Percentiles rank a stretch among this genome's conserved stretches.
Evolutionary conservation across 23 tunicate genomes (phyloP).

Genomic region (Pegea sp.): DNA sequence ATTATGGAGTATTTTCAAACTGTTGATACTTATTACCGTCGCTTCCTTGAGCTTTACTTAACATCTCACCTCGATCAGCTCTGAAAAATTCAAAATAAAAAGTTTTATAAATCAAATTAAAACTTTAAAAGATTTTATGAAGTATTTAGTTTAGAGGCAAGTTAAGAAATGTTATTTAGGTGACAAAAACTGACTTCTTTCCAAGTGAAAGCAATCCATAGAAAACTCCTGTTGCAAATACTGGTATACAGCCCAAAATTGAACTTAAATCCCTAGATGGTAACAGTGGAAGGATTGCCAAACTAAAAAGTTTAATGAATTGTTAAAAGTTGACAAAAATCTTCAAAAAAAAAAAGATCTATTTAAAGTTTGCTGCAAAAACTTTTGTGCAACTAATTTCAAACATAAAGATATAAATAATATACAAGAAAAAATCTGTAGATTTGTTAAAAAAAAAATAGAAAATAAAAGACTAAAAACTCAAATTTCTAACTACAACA

Average conservation of each 20-base stretch:
- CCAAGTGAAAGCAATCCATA: constrained; percentile 88
- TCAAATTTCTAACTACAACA: no score
- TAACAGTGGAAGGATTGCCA: constrained; percentile 1
- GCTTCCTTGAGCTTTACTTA: neutral
- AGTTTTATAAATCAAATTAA: no score
- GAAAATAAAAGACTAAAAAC: no score
- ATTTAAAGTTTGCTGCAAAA: no score
- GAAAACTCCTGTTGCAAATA: constrained; percentile 85
- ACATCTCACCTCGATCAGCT: constrained; percentile 1
- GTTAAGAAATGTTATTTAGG: no score
- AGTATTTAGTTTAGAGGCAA: no score
- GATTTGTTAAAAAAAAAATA: no score
- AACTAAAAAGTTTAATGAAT: no score
- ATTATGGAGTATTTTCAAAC: neutral
- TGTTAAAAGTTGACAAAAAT: neutral
- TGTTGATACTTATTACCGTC: neutral
- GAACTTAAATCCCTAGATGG: neutral
- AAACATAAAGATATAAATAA: neutral
- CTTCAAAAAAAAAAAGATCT: neutral
- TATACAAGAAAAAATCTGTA: neutral
- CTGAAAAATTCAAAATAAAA: neutral
- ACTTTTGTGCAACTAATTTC: neutral
- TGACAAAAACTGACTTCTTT: constrained; percentile 38
- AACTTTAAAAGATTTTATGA: no score
- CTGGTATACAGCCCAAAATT: constrained; percentile 39